phyloP scores from a whole-genome alignment of 2,888 invertebrate genomes.

The Nymphalis polychloros region DNA sequence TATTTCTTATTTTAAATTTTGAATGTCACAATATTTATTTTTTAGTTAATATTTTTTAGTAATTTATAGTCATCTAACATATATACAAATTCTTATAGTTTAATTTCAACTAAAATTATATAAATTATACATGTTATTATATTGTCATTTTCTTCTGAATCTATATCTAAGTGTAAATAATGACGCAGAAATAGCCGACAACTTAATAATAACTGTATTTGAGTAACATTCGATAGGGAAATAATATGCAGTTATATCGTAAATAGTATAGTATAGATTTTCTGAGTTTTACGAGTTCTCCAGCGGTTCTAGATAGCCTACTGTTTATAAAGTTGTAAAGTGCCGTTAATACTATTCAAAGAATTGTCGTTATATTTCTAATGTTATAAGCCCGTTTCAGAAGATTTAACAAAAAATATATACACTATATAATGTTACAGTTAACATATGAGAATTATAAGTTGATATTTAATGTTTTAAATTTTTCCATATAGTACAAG shows the following conservation, averaged over 20 bases:
- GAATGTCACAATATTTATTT: no score
- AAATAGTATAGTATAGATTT: slow-evolving; percentile 4
- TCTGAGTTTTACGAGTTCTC: slow-evolving; percentile 7
- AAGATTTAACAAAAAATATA: no score
- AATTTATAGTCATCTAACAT: neutral
- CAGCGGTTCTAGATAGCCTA: slow-evolving; percentile 1
- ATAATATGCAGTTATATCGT: slow-evolving; percentile 17
- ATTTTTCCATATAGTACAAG: no score
- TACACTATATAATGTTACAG: no score
- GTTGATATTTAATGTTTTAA: no score
- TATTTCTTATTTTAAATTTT: no score
- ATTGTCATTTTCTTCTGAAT: slow-evolving; percentile 23
- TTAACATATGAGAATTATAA: no score
- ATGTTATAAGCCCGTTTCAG: no score
- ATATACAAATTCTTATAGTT: neutral
- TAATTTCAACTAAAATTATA: neutral
- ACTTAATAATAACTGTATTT: slow-evolving; percentile 31
- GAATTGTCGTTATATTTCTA: neutral
- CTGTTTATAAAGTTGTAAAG: neutral
- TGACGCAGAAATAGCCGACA: slow-evolving; percentile 27
- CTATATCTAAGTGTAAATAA: slow-evolving; percentile 24
- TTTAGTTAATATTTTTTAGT: no score
- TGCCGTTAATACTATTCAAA: neutral
- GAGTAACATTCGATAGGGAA: slow-evolving; percentile 16
- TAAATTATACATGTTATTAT: slow-evolving; percentile 25